Base-by-base conservation (phyloP, 1,140 invertebrate species). In the Eueides isabella region DNA sequence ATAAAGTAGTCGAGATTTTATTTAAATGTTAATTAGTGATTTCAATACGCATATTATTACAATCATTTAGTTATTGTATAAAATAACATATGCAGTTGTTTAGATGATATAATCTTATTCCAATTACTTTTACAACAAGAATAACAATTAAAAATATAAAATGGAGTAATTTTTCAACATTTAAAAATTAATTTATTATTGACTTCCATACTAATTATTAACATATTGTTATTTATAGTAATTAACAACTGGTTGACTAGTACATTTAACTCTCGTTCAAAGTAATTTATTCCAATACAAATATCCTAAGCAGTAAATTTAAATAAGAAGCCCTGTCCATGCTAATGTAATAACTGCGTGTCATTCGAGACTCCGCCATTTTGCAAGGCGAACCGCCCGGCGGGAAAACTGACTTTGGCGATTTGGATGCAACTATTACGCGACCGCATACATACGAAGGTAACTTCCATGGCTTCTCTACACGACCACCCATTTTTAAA, bases 351-450 rank as follows among this genome's bases (percentile, higher is more conserved):
- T 82, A 61, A 72, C 68, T 80, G 85, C 85, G 82, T 91, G 89
- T 91, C 89, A 91, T 86, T 87, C 80, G 89, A 91, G 87, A 84
- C 83, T 82, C 86, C 86, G 89, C 89, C 89, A 91, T 91, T 85
- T 90, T 91, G 88, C 88, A 90, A 92, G 88, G 89, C 88, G 86
- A 90, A 87, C 89, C 84, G 85, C 86, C 84, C 85, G 82, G 86
- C 89, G 87, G 87, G 88, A 90, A 91, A 91, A 89, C 88, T 90
- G 85, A 91, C 89, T 91, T 91, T 88, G 88, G 91, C 91, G 91
- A 92, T 91, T 92, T 90, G 84, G 85, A 88, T 84, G 86, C 85
- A 82, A 72, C 82, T 85, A 77, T 82, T 82, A 90, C 65, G 74
- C 87, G 82, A 82, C 85, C 81, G 76, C 80, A 81, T 88, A 80